Base-by-base conservation (phyloP, 2,888 invertebrate genomes). In the Dicyrtoma fusca region DNA sequence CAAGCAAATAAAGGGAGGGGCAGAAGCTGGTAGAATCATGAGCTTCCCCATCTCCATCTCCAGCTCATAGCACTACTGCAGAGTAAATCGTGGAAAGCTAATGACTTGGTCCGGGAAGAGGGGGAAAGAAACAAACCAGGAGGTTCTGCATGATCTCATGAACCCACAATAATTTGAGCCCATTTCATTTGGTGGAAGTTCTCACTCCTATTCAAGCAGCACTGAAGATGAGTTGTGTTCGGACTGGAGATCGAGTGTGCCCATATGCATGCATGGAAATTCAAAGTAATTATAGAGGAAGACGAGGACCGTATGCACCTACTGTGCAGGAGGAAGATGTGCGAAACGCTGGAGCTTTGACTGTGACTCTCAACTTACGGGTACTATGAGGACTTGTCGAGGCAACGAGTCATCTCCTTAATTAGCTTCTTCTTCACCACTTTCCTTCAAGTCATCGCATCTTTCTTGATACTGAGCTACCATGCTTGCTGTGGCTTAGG, bases 361-460 rank as follows among this genome's bases (percentile, higher is more conserved):
- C 34, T 34, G 34, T 13, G n/a, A 14, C 8, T n/a, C n/a, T n/a
- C n/a, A n/a, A n/a, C n/a, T n/a, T n/a, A n/a, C n/a, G n/a, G 47
- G 14, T 4, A 6, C 19, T 25, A 57, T 14, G 5, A 53, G 19
- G 57, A 14, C 25, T 57, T 25, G 17, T 14, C 25, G 25, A 51
- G 13, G 25, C 17, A 65, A 23, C 17, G 17, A 65, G 51, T 51
- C 26, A 65, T 65, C 65, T 51, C 51, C 70, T 70, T 63, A 45
- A 45, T 63, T 63, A 45, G 25, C 47, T 63, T n/a, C 61, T 69
- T 61, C 61, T 55, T 47, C 59, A 53, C 61, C 53, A 57, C 49
- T 62, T 62, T 62, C 51, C 70, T 44, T 62, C 55, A 62, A 62
- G 51, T 70, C 49, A 42, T 62, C 70, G 34, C 34, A 34, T 34